Base-by-base conservation (phyloP, 2,113 vertebrate species). In the Aptenodytes patagonicus region DNA sequence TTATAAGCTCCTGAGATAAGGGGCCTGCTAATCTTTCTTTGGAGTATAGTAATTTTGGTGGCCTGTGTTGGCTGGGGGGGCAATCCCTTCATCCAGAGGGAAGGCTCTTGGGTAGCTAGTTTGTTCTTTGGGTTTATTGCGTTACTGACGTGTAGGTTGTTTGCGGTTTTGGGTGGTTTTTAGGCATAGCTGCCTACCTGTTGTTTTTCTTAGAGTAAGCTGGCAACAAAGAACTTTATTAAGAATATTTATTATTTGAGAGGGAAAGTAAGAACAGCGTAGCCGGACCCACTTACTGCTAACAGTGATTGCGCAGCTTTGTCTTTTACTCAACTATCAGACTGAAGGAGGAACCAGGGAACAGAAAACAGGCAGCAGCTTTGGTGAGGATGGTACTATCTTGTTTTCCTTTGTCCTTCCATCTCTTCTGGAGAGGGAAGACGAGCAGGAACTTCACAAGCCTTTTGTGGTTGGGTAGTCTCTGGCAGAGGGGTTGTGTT, bases 271-370 rank as follows among this genome's bases (percentile, higher is more conserved):
- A 46, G 76, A 65, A 40, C 6, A 76, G 44, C 6, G 0, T 21
- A 75, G 36, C 71, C 0, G 0, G 38, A 76, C 29, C 47, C 0
- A 6, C 68, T 70, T 25, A 17, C n/a, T 73, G 55, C 54, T 31
- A 26, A 42, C 16, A 77, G 68, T 57, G 51, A 57, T 38, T 47
- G 40, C 6, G 4, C 34, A 72, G 58, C 31, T 92, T 82, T 73
- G 38, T 31, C 46, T 75, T 58, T 68, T 47, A 21, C 29, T 84
- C 49, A n/a, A 12, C 42, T 69, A 1, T 57, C 61, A 76, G 70
- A 42, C 64, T 70, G 44, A 73, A 83, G 51, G 9, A 22, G 38
- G 49, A 85, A 38, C 57, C 22, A 54, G 38, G 47, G 51, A 84
- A 22, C 26, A 73, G 68, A 84, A 85, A 76, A 19, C 0, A 1